Evolutionary conservation across 2,888 invertebrate genomes (phyloP), one percentile per base, ranked within the genome.

Genomic region (Empis stercorea): DNA sequence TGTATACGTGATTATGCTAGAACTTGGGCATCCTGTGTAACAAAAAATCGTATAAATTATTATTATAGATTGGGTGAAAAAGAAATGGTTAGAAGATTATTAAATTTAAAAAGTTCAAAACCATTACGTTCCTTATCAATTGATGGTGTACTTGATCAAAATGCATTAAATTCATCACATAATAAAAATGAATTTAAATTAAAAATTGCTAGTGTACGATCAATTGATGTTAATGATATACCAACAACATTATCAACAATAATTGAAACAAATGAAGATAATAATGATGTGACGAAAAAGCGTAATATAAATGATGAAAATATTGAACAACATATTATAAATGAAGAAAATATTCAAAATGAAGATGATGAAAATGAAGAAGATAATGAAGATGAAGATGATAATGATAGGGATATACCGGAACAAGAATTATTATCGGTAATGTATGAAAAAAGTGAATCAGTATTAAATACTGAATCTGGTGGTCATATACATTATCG

Each of bases 401-500:
- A 16, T 23, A 15, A 42, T n/a, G 6, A 36, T 23, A 15, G 14
- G 3, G 15, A n/a, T 4, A 34, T 1, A 10, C 43, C 16, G 4
- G 3, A 14, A 11, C 10, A 40, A 40, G 13, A n/a, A 17, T 20
- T 48, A 9, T 44, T 52, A 9, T 44, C 48, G 30, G 45, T 54
- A 3, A 44, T 54, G 51, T 55, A 48, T 43, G 54, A 54, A 30
- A 43, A 42, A 15, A 34, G 44, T 2, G 55, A 56, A 46, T 48
- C 52, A 4, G 56, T 53, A 10, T 30, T 55, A 1, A 44, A 44
- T 3, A 53, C 54, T 5, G 57, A 57, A 49, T 54, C 55, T 9
- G 55, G 54, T 9, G 55, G 54, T n/a, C 48, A 48, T 3, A 34
- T 4, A n/a, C 23, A 16, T n/a, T 11, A 23, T 10, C 7, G 15